Percentiles rank a stretch among this genome's conserved stretches.
Conservation (phyloP, 2,113 vertebrate genomes). For the Cinclus cinclus region DNA sequence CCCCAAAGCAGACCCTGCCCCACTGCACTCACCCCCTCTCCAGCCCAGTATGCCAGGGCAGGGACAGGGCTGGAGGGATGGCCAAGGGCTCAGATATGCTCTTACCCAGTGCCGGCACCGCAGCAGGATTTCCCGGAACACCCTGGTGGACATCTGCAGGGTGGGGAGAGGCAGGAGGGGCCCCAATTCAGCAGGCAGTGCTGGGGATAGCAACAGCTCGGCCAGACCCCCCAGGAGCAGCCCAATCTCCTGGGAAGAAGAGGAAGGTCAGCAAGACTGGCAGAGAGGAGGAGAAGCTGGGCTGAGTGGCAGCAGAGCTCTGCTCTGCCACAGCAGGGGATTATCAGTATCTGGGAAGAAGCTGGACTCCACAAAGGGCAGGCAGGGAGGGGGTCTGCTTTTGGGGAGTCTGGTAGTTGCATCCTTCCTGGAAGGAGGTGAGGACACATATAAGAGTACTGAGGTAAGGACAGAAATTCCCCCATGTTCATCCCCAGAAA, state of each 20-base stretch:
- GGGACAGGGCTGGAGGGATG: not conserved
- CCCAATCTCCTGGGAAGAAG: conserved; percentile 73
- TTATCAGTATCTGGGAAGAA: not conserved
- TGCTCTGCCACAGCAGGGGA: not conserved
- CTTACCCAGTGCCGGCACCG: conserved; percentile 90
- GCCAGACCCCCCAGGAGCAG: conserved; percentile 79
- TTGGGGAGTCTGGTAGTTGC: not conserved
- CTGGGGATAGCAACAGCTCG: conserved; percentile 67
- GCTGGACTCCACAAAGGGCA: not conserved
- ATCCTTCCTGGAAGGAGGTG: no score
- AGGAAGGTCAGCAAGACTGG: not conserved
- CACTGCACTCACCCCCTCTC: fast-evolving
- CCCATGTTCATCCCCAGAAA: no score
- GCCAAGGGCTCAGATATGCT: fast-evolving
- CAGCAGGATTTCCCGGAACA: conserved; percentile 86
- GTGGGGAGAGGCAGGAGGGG: conserved; percentile 59
- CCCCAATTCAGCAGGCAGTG: not conserved
- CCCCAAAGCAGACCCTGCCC: not conserved
- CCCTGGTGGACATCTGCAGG: conserved; percentile 67
- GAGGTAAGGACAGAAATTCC: not conserved
- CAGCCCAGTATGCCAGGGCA: fast-evolving
- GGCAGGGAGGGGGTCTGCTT: not conserved
- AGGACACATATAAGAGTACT: not conserved
- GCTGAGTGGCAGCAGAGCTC: not conserved
- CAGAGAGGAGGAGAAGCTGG: not conserved